Evolutionary conservation across 1,140 invertebrate species (phyloP).

Genomic region (Halesus radiatus): DNA sequence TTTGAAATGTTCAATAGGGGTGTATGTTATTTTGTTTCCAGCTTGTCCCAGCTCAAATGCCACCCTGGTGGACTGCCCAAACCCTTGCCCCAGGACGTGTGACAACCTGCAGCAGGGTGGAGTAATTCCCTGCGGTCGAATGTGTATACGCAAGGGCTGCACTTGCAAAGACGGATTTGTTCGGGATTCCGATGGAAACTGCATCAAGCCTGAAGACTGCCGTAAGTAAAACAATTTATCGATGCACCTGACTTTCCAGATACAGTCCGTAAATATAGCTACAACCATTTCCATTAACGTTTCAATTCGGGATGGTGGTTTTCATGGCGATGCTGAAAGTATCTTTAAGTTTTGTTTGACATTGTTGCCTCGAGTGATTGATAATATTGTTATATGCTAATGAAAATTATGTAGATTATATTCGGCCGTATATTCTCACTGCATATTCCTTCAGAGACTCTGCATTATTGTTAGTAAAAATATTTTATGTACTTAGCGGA

Average conservation of each 20-base stretch:
- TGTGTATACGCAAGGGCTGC: conserved; percentile 41
- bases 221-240: conserved; percentile 37
- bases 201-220: conserved; percentile 38
- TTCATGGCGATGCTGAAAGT: no score
- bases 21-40: neutral
- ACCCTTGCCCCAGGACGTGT: conserved; percentile 47
- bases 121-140: conserved; percentile 4
- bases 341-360: neutral
- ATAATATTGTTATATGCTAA: no score
- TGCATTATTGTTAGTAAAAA: no score
- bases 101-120: conserved; percentile 31
- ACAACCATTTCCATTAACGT: neutral
- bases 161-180: conserved; percentile 42
- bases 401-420: no score
- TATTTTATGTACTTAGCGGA: no score
- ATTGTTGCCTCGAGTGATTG: no score
- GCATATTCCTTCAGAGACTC: no score
- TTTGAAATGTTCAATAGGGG: no score
- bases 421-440: no score
- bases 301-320: neutral
- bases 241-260: neutral
- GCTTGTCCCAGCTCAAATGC: conserved; percentile 45
- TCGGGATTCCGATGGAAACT: conserved; percentile 30
- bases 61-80: conserved; percentile 40
- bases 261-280: neutral